These are phyloP conservation scores for Taenioides sp. DNA, from an alignment of 2,797 vertebrate species.

Conservation along the genomic window DNA sequence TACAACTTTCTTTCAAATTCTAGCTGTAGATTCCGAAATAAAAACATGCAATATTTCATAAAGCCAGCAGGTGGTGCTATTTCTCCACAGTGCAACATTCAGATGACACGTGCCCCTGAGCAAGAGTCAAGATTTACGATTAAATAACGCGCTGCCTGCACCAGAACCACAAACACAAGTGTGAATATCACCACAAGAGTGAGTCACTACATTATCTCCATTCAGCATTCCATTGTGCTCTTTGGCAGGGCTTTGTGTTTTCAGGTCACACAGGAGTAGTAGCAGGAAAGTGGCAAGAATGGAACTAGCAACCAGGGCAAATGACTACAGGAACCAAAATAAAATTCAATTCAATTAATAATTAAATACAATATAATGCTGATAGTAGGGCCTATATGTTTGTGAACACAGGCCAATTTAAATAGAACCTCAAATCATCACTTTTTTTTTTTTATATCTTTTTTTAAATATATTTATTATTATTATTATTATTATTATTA, in stretches of 20 bases:
- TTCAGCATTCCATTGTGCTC: not conserved
- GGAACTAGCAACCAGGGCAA: not conserved
- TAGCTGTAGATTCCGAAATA: not conserved
- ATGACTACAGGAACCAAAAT: not conserved
- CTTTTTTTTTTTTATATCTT: no score
- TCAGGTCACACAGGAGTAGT: not conserved
- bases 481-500: no score
- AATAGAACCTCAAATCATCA: no score
- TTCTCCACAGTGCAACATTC: not conserved
- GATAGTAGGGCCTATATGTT: no score
- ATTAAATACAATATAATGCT: no score
- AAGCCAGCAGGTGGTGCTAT: constrained; percentile 17
- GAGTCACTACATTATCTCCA: no score
- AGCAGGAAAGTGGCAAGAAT: not conserved
- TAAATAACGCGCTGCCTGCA: not conserved
- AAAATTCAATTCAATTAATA: not conserved
- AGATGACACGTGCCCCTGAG: not conserved
- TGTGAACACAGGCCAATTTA: no score
- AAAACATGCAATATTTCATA: not conserved
- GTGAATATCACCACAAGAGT: not conserved
- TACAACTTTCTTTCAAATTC: not conserved
- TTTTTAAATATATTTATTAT: no score
- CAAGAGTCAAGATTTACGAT: constrained; percentile 8
- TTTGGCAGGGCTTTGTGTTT: not conserved
- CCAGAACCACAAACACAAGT: not conserved